A percentile compares a stretch with the other conserved stretches of the same genome.
Evolutionary conservation across 2,797 vertebrate species (phyloP).

Genomic region (Onychomys leucogaster): DNA sequence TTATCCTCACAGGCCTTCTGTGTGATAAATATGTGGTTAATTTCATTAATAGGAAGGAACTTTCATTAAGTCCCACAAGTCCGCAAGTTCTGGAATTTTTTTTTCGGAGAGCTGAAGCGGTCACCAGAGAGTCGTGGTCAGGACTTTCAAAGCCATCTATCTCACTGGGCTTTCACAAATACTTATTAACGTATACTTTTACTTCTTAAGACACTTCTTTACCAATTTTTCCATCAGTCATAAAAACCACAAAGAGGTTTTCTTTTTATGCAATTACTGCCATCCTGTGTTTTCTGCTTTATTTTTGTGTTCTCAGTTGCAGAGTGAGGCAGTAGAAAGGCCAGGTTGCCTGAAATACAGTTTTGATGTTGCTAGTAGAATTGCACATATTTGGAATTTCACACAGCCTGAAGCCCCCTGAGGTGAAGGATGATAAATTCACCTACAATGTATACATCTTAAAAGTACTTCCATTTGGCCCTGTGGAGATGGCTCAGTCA

Average conservation of each 20-base stretch:
- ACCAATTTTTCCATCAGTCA: slow-evolving; percentile 32
- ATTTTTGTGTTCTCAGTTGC: slow-evolving; percentile 9
- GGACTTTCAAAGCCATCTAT: neutral
- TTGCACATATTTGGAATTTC: neutral
- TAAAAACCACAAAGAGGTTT: neutral
- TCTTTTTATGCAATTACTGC: neutral
- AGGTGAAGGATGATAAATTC: slow-evolving; percentile 4
- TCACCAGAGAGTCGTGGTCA: neutral
- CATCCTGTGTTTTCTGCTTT: slow-evolving; percentile 6
- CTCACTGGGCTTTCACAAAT: slow-evolving; percentile 20
- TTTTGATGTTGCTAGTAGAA: slow-evolving; percentile 37
- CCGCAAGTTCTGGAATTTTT: neutral
- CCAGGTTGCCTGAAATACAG: neutral
- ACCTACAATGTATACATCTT: neutral
- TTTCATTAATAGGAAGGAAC: neutral
- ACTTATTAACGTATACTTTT: neutral
- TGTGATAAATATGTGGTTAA: neutral
- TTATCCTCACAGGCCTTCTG: neutral
- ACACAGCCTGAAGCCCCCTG: neutral
- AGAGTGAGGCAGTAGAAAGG: neutral
- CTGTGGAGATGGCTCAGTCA: neutral
- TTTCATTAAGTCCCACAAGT: neutral
- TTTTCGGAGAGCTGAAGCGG: slow-evolving; percentile 5
- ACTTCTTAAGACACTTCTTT: slow-evolving; percentile 20
- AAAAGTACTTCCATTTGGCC: neutral